These are phyloP conservation scores for Hypercompe scribonia DNA, from an alignment of 2,888 invertebrate species.

Conservation along the genomic window DNA sequence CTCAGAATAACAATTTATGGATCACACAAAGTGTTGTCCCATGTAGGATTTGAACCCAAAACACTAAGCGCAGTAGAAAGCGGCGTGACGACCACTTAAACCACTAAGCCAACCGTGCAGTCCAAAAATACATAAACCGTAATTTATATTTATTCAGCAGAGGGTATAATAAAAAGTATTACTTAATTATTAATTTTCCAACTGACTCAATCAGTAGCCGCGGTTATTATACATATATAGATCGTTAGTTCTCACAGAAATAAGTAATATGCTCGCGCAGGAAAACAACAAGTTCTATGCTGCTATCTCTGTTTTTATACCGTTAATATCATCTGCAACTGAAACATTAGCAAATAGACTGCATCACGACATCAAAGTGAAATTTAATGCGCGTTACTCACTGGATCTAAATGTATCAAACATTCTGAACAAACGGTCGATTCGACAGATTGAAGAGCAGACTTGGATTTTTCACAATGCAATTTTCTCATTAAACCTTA, in stretches of 20 bases:
- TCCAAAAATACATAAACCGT: too few relatives aligned
- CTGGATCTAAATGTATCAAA: constrained; percentile 60
- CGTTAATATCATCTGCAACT: constrained; percentile 38
- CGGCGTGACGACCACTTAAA: too few relatives aligned
- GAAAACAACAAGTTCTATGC: constrained; percentile 15
- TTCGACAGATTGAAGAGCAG: constrained; percentile 38
- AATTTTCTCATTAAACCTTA: background rate
- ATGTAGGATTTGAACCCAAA: too few relatives aligned
- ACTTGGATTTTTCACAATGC: constrained; percentile 24
- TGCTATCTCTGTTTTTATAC: background rate
- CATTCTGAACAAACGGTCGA: constrained; percentile 41
- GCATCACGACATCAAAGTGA: constrained; percentile 56
- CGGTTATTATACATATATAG: background rate
- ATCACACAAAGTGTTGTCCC: too few relatives aligned
- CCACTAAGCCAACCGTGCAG: too few relatives aligned
- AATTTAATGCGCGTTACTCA: constrained; percentile 37
- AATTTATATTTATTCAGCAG: too few relatives aligned
- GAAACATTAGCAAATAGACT: constrained; percentile 45
- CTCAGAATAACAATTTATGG: too few relatives aligned
- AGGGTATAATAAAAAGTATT: background rate
- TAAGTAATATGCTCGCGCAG: background rate
- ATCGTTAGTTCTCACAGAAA: background rate
- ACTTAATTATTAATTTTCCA: background rate
- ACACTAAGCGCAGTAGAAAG: too few relatives aligned
- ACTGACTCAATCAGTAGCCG: background rate